These are phyloP conservation scores for Drosophila serrata DNA, from an alignment of 1,140 invertebrate genomes.

Conservation along the genomic window DNA sequence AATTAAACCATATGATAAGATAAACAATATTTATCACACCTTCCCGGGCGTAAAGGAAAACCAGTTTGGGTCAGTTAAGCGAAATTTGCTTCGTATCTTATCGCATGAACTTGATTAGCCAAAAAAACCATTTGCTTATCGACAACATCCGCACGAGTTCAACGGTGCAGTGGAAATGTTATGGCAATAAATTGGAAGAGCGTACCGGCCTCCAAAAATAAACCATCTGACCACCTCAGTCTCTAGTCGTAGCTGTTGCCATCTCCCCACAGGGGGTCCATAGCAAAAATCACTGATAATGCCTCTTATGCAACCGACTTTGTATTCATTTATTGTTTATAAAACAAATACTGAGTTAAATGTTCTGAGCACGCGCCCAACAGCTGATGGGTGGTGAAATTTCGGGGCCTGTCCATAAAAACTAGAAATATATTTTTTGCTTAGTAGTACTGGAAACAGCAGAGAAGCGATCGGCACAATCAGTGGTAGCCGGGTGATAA, in stretches of 20 bases:
- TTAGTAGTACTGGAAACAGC: conserved; percentile 13
- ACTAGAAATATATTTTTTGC: conserved; percentile 10
- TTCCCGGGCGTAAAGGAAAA: not conserved
- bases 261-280: conserved; percentile 14
- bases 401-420: conserved; percentile 33
- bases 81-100: not conserved
- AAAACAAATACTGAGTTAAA: conserved; percentile 15
- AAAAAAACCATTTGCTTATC: conserved; percentile 1
- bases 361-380: conserved; percentile 42
- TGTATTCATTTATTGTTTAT: conserved; percentile 1
- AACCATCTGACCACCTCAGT: conserved; percentile 18
- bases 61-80: conserved; percentile 7
- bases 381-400: conserved; percentile 41
- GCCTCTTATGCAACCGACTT: conserved; percentile 33
- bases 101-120: conserved; percentile 11
- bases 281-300: conserved; percentile 17
- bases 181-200: not conserved
- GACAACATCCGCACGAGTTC: conserved; percentile 21
- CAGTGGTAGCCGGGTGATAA: conserved; percentile 42
- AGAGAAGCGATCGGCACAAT: conserved; percentile 20
- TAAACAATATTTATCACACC: conserved; percentile 5
- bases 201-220: conserved; percentile 18
- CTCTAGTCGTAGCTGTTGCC: conserved; percentile 3
- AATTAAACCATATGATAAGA: conserved; percentile 6
- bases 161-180: conserved; percentile 13